These are phyloP conservation scores for Hipposideros larvatus DNA, from an alignment of 2,797 vertebrate genomes.

Conservation along the genomic window DNA sequence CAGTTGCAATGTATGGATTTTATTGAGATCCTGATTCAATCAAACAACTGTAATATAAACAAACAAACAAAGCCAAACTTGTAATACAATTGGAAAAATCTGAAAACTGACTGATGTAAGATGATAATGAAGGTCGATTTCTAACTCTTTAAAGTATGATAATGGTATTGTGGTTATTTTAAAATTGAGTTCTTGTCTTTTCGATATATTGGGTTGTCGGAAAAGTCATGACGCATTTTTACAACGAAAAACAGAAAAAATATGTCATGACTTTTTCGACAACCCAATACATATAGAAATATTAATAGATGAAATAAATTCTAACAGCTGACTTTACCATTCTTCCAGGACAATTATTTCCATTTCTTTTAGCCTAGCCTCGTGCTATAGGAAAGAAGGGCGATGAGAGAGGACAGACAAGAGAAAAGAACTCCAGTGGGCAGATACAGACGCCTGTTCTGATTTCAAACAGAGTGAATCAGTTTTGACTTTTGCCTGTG, in stretches of 20 bases:
- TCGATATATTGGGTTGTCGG: not conserved
- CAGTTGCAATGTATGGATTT: not conserved
- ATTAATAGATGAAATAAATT: not conserved
- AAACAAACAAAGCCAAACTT: not conserved
- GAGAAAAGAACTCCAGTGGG: not conserved
- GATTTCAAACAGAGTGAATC: not conserved
- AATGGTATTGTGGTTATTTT: not conserved
- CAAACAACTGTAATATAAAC: not conserved
- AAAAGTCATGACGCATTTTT: too few species aligned
- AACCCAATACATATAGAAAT: not conserved
- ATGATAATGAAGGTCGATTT: not conserved
- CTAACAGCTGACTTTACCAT: not conserved
- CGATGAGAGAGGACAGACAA: not conserved
- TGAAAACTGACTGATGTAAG: not conserved
- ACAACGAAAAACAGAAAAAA: too few species aligned
- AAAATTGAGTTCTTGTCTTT: not conserved
- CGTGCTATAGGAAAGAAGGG: not conserved
- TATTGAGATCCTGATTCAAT: constrained; percentile 50
- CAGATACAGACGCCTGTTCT: not conserved
- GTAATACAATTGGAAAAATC: constrained; percentile 20
- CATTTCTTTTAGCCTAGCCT: not conserved
- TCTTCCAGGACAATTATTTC: constrained; percentile 21
- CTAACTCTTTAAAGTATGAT: not conserved
- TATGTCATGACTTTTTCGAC: too few species aligned
- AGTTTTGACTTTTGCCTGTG: not conserved